These are phyloP conservation scores for Ptychadena robeensis DNA, from an alignment of 2,797 vertebrate genomes.

Conservation along the genomic window DNA sequence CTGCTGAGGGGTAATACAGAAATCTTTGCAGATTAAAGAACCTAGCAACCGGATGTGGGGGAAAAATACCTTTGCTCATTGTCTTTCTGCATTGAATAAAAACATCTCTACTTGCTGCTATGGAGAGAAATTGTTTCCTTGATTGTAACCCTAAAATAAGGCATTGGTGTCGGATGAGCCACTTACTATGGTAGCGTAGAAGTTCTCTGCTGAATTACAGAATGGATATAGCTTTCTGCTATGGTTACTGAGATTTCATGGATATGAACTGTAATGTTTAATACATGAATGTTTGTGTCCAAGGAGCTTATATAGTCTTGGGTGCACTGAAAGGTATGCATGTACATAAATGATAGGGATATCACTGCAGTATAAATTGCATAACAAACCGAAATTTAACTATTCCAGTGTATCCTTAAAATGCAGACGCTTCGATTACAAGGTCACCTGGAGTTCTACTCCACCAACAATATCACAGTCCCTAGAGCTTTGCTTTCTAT, in stretches of 20 bases:
- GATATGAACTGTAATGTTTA: not conserved
- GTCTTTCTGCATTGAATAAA: constrained; percentile 38
- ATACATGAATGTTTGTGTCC: not conserved
- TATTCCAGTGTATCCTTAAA: constrained; percentile 30
- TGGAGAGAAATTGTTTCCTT: constrained; percentile 32
- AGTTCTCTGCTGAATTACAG: not conserved
- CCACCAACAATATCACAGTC: not conserved
- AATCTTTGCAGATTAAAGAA: constrained; percentile 36
- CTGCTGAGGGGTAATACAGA: not conserved
- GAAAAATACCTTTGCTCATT: constrained; percentile 28
- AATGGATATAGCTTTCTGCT: not conserved
- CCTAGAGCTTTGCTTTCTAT: not conserved
- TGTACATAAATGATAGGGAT: not conserved
- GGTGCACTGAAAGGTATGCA: not conserved
- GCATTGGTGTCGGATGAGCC: constrained; percentile 23
- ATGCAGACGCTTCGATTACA: constrained; percentile 1
- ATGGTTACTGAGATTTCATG: not conserved
- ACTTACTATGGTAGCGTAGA: constrained; percentile 32
- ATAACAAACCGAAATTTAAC: constrained; percentile 20
- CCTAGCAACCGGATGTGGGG: constrained; percentile 34
- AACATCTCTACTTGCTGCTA: constrained; percentile 32
- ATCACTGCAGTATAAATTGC: not conserved
- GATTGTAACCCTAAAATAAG: constrained; percentile 28
- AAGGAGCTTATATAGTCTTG: not conserved
- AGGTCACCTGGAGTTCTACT: constrained; percentile 49